Conservation (phyloP, 2,888 invertebrate genomes). For the Microchrysa polita region DNA sequence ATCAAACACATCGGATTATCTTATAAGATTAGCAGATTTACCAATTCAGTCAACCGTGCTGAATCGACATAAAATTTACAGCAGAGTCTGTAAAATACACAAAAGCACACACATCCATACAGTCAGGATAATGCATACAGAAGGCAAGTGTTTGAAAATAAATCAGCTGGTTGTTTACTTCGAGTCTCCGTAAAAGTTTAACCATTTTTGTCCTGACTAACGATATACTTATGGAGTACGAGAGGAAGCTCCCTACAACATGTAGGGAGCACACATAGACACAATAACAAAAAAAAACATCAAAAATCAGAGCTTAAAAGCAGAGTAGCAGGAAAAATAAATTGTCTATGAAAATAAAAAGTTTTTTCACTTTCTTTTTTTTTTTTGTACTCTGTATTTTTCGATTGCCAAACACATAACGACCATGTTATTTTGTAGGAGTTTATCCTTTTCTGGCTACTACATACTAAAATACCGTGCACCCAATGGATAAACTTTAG, state of each 20-base stretch:
- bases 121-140: too few relatives aligned
- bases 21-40: too few relatives aligned
- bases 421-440: slow-evolving; percentile 34
- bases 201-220: slow-evolving; percentile 20
- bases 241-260: too few relatives aligned
- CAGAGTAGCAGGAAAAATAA: neutral
- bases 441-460: neutral
- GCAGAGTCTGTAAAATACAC: slow-evolving; percentile 1
- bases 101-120: too few relatives aligned
- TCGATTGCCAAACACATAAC: slow-evolving; percentile 23
- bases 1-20: too few relatives aligned
- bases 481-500: slow-evolving; percentile 25
- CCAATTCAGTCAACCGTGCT: neutral
- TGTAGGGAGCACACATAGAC: too few relatives aligned
- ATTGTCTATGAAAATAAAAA: slow-evolving; percentile 36
- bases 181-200: slow-evolving; percentile 16
- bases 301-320: too few relatives aligned
- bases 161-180: slow-evolving; percentile 33
- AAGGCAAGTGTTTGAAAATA: neutral
- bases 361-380: neutral
- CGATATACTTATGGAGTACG: neutral
- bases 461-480: too few relatives aligned
- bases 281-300: too few relatives aligned
- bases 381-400: too few relatives aligned
- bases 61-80: neutral